Evolutionary conservation across 64 coral and sea anemone species (phyloP).

Genomic region (Acropora yongei): DNA sequence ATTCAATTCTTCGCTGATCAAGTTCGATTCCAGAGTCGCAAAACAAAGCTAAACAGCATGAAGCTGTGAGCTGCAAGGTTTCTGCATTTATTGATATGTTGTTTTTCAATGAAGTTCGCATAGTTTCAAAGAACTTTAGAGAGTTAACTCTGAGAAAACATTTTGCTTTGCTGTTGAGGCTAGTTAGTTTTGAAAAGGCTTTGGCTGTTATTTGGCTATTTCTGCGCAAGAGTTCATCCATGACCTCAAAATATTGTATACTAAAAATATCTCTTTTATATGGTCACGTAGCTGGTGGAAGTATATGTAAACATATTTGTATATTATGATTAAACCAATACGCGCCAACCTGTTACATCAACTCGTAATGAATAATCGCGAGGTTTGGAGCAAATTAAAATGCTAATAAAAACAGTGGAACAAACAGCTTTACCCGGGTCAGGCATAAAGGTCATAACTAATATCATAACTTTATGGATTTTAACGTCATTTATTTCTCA

Average conservation of each 20-base stretch:
- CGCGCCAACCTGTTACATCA: background rate
- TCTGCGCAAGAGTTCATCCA: background rate
- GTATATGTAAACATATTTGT: background rate
- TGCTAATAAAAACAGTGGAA: too few species aligned
- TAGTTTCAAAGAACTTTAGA: background rate
- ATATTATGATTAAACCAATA: background rate
- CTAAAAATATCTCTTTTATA: background rate
- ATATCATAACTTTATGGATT: too few species aligned
- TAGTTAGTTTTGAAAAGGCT: background rate
- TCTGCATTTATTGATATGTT: background rate
- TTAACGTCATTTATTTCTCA: too few species aligned
- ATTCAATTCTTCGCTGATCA: too few species aligned
- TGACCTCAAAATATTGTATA: background rate
- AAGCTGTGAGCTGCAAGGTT: background rate
- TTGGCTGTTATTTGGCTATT: background rate
- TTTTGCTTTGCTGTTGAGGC: background rate
- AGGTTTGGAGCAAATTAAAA: too few species aligned
- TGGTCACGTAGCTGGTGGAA: background rate
- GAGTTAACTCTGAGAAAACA: background rate
- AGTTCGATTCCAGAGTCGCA: too few species aligned
- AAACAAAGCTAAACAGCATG: background rate
- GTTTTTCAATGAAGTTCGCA: background rate
- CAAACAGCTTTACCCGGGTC: too few species aligned
- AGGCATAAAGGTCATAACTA: too few species aligned
- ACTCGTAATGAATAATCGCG: background rate